Conservation (phyloP, 2,797 vertebrate genomes). For the Miichthys miiuy region DNA sequence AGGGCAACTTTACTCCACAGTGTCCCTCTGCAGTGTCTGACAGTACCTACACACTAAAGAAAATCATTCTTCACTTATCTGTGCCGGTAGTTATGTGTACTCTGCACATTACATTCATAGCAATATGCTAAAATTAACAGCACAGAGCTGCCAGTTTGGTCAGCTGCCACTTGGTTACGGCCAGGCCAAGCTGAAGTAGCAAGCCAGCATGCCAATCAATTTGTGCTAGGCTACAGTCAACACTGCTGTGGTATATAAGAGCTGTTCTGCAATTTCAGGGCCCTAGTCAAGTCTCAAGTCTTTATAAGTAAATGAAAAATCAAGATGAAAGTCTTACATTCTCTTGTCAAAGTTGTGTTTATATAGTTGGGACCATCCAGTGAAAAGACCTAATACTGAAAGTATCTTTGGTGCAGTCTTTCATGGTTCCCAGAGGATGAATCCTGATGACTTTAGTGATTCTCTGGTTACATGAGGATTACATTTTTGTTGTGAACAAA, state of each 20-base stretch:
- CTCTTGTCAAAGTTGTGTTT: not conserved
- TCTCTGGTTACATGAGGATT: not conserved
- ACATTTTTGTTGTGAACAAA: not conserved
- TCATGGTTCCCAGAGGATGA: not conserved
- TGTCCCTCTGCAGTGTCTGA: not conserved
- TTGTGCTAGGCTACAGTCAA: slow-evolving; percentile 17
- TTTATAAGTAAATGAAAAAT: not conserved
- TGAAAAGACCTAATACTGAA: too few relatives aligned
- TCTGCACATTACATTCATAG: not conserved
- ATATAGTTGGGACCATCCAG: too few relatives aligned
- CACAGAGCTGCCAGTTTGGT: slow-evolving; percentile 29
- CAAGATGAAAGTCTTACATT: not conserved
- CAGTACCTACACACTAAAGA: not conserved
- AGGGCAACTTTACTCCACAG: slow-evolving; percentile 29
- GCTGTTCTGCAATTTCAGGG: not conserved
- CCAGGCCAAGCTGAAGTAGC: slow-evolving; percentile 15
- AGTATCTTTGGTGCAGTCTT: too few relatives aligned
- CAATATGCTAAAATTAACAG: slow-evolving; percentile 13
- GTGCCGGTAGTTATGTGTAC: not conserved
- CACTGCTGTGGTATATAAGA: not conserved
- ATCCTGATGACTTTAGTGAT: not conserved
- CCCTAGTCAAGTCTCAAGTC: not conserved
- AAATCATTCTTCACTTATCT: not conserved
- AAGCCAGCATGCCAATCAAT: not conserved
- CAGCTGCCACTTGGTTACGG: slow-evolving; percentile 28